These are phyloP conservation scores for Hozukius guyotensis DNA, from an alignment of 2,797 vertebrate genomes.

Conservation along the genomic window DNA sequence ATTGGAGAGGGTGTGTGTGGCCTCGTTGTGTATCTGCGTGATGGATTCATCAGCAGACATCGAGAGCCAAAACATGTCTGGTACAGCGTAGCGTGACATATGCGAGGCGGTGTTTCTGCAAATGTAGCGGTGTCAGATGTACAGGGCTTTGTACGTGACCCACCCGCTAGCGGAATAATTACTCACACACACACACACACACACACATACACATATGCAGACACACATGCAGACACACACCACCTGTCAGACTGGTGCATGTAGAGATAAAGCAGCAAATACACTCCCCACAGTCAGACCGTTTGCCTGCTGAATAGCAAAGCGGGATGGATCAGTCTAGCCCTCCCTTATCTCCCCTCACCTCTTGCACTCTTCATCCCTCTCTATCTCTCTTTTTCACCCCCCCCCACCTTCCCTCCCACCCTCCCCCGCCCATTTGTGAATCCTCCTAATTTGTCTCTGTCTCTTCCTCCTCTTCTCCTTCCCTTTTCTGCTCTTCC, in stretches of 20 bases:
- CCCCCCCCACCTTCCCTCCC: background rate
- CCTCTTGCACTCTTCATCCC: conserved; percentile 60
- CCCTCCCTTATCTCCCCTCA: conserved; percentile 60
- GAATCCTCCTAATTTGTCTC: conserved; percentile 49
- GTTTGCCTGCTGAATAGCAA: conserved; percentile 64
- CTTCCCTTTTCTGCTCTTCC: background rate
- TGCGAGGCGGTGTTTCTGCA: conserved; percentile 19
- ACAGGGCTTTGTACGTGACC: conserved; percentile 45
- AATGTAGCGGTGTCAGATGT: conserved; percentile 48
- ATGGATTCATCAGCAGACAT: conserved; percentile 33
- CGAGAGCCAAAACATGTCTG: conserved; percentile 34
- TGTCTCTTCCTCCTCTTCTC: conserved; percentile 1
- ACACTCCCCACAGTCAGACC: conserved; percentile 42
- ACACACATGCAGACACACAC: conserved; percentile 22
- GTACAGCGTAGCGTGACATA: conserved; percentile 26
- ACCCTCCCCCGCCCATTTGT: conserved; percentile 3
- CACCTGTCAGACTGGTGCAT: conserved; percentile 45
- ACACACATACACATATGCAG: background rate
- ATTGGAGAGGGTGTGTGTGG: background rate
- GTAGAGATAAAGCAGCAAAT: conserved; percentile 58
- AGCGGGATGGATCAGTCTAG: conserved; percentile 45
- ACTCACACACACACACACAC: conserved; percentile 7
- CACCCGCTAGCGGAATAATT: conserved; percentile 48
- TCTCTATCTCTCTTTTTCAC: conserved; percentile 19
- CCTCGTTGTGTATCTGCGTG: conserved; percentile 3